Conservation (phyloP, 1,140 invertebrate species). For the Metaphire vulgaris region DNA sequence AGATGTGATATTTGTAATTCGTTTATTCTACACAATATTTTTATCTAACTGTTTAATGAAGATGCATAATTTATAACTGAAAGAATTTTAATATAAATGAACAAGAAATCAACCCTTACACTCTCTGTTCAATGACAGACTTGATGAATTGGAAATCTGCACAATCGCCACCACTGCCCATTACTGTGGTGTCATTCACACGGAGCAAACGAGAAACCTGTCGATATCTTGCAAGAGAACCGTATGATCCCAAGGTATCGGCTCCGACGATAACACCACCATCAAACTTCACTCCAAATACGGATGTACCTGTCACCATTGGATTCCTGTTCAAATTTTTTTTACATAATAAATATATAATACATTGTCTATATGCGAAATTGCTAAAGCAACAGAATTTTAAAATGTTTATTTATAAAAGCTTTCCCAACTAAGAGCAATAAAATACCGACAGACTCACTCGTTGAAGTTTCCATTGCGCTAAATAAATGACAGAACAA, state of each 20-base stretch:
- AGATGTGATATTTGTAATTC: background rate
- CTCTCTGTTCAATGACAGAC: slow-evolving; percentile 81
- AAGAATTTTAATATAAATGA: slow-evolving; percentile 17
- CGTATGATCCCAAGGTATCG: slow-evolving; percentile 85
- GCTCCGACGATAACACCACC: slow-evolving; percentile 84
- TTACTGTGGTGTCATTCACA: slow-evolving; percentile 80
- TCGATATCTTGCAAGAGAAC: slow-evolving; percentile 77
- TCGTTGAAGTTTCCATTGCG: background rate
- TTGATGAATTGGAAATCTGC: slow-evolving; percentile 89
- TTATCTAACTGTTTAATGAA: background rate
- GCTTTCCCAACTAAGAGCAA: background rate
- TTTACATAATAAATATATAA: background rate
- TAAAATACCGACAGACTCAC: background rate
- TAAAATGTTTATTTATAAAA: background rate
- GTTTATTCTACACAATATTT: background rate
- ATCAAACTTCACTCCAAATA: slow-evolving; percentile 77
- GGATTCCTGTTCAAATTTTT: slow-evolving; percentile 56
- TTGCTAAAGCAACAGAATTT: background rate
- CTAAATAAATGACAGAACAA: background rate
- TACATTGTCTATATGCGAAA: background rate
- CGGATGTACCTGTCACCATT: slow-evolving; percentile 81
- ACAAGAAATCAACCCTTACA: slow-evolving; percentile 58
- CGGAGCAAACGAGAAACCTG: slow-evolving; percentile 74
- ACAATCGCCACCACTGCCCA: slow-evolving; percentile 85
- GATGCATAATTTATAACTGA: too few species aligned